Conservation (phyloP, 2,113 vertebrate species). For the Malurus cyaneus region DNA sequence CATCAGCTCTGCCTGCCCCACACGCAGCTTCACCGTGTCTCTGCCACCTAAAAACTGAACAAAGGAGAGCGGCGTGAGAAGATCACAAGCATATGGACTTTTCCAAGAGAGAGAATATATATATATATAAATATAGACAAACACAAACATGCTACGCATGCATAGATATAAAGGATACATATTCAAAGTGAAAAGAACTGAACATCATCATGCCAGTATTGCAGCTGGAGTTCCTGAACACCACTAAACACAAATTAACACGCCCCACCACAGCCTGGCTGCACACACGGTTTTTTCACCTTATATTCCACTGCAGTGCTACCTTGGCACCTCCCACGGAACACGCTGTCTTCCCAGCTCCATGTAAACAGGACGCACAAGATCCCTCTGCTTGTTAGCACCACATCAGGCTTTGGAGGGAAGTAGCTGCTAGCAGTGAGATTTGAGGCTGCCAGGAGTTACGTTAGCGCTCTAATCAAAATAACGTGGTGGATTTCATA, state of each 20-base stretch:
- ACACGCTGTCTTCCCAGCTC: neutral
- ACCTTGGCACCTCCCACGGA: neutral
- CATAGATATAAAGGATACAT: neutral
- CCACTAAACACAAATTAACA: neutral
- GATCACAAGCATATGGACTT: neutral
- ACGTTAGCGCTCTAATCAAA: slow-evolving; percentile 10
- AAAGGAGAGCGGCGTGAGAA: neutral
- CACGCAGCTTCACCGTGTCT: neutral
- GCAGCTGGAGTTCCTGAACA: neutral
- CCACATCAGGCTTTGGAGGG: neutral
- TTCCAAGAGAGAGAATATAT: neutral
- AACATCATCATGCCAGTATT: neutral
- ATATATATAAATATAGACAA: neutral
- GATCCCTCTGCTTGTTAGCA: neutral
- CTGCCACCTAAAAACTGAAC: slow-evolving; percentile 45
- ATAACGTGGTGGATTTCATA: neutral
- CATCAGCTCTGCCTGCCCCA: neutral
- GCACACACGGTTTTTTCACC: neutral
- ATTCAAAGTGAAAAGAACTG: neutral
- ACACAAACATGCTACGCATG: neutral
- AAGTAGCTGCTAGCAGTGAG: neutral
- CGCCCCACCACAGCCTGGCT: neutral
- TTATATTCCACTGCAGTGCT: neutral
- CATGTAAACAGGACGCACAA: neutral
- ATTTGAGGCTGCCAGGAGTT: slow-evolving; percentile 8